Conservation (phyloP, 2,113 vertebrate genomes). For the Lasiurus borealis region DNA sequence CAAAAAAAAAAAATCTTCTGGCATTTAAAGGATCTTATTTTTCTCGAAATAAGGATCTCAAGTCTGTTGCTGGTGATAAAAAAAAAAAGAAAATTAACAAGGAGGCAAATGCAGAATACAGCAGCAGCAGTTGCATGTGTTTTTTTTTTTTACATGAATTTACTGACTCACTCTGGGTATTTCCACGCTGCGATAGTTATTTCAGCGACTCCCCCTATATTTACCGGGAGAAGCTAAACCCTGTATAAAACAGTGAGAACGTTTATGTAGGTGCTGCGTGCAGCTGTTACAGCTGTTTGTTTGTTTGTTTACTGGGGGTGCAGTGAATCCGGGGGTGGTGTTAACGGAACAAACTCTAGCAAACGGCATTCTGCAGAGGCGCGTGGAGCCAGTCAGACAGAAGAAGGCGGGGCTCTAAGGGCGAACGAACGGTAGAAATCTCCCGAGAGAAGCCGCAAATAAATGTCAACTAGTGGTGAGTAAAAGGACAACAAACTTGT, state of each 20-base stretch:
- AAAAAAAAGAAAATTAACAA: slow-evolving; percentile 70
- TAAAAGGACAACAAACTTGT: not conserved
- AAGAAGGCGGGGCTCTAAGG: slow-evolving; percentile 31
- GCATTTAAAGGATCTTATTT: slow-evolving; percentile 79
- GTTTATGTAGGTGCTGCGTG: not conserved
- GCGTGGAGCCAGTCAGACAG: not conserved
- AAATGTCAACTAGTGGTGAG: slow-evolving; percentile 37
- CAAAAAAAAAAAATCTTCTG: slow-evolving; percentile 83
- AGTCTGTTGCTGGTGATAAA: slow-evolving; percentile 75
- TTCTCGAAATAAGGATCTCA: slow-evolving; percentile 77
- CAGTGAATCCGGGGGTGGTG: slow-evolving; percentile 8
- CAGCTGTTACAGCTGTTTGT: not conserved
- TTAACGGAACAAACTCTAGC: slow-evolving; percentile 41
- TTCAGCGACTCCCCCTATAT: not conserved
- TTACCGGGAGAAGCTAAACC: not conserved
- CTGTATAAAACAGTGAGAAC: not conserved
- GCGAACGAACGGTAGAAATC: slow-evolving; percentile 27
- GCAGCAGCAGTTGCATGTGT: slow-evolving; percentile 66
- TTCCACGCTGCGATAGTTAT: not conserved
- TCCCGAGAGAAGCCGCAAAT: slow-evolving; percentile 47
- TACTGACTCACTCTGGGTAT: not conserved
- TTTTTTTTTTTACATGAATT: not conserved
- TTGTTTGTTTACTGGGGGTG: not conserved
- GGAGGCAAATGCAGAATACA: slow-evolving; percentile 40
- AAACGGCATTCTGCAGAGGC: slow-evolving; percentile 1